Evolutionary conservation across 2,113 vertebrate species (phyloP), one percentile per base, ranked within the genome.

Genomic region (Meleagris gallopavo): DNA sequence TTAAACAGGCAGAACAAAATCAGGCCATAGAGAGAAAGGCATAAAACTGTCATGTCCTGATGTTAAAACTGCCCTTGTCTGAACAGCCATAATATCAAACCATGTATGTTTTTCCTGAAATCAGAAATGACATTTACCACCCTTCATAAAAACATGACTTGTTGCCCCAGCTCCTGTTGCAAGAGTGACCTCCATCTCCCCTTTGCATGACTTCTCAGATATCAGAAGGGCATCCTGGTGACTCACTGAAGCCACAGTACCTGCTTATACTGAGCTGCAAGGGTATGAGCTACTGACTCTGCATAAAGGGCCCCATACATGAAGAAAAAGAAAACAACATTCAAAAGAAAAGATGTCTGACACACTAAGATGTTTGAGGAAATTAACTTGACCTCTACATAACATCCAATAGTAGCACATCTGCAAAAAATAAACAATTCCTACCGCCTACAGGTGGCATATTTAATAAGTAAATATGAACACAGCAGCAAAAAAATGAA

Each of bases 381-480:
- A 83, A 95, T 91, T 91, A 86, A 87, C 60, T 72, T 91, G 69
- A 89, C 60, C 64, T 50, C 21, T 71, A 66, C 27, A 16, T 58
- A 76, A 75, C 57, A 88, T 90, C 40, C 86, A 86, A 78, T 88
- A 88, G 52, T 80, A 84, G 16, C 64, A 86, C 58, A 76, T 91
- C 77, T 89, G 79, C 65, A 89, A 69, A 95, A 93, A 88, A 91
- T 79, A 96, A 93, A 84, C 79, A 74, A 71, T 48, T 76, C 40
- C 74, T 70, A 81, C 55, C 0, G 22, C 45, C 72, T 83, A 67
- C 61, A 89, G 64, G 65, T 91, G 71, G 65, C 50, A 89, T 48
- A 83, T 83, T 90, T 85, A 86, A 91, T 86, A 93, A 87, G 85
- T 29, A 95, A 95, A 78, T 88, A 94, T 67, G 69, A 93, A 89